Base-by-base conservation (phyloP, 53 echinoderm and acorn worm species). In the Glandiceps talaboti region DNA sequence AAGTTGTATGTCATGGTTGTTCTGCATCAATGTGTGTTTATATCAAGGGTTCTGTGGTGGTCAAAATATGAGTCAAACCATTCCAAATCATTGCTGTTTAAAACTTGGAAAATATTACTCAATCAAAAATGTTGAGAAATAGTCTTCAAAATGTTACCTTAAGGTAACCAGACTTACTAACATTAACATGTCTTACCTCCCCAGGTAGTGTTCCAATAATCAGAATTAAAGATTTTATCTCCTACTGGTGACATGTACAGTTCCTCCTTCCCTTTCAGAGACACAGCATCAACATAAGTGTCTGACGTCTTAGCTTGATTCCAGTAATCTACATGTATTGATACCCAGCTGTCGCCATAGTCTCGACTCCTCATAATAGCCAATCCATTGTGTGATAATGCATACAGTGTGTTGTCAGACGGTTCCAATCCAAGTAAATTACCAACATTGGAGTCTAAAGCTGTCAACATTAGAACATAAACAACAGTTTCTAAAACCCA, bases 381-480 rank as follows among this genome's bases (percentile, higher is more conserved):
- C 14, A 83, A 73, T 73, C 91, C 91, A 79, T 91, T 81, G 31
- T 81, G 80, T 12, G 91, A 86, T 14, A 91, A 84, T 0, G 77
- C 91, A 74, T 91, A 91, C 73, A 91, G 85, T 27, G 86, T 86
- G 78, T 86, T 79, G 33, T 77, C 81, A 25, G 79, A 30, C 0
- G 76, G 30, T 27, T 85, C 81, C 14, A 81, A 29, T 1, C 91
- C 89, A 12, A 91, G 91, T 14, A 91, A 33, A 83, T 89, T 91
- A 1, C 89, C 91, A 30, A 91, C 91, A 1, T 79, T 89, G 14
- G 84, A 76, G 77, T 91, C 89, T 29, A 91, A 76, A 30, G 86
- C 91, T 91, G 74, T 20, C 27, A 29, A 45, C 6, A 45, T 45
- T 20, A 45, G 64, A 45, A 45, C 20, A n/a, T n/a, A n/a, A n/a